Conservation (phyloP, 2,113 vertebrate species). For the Tylochromis polylepis region DNA sequence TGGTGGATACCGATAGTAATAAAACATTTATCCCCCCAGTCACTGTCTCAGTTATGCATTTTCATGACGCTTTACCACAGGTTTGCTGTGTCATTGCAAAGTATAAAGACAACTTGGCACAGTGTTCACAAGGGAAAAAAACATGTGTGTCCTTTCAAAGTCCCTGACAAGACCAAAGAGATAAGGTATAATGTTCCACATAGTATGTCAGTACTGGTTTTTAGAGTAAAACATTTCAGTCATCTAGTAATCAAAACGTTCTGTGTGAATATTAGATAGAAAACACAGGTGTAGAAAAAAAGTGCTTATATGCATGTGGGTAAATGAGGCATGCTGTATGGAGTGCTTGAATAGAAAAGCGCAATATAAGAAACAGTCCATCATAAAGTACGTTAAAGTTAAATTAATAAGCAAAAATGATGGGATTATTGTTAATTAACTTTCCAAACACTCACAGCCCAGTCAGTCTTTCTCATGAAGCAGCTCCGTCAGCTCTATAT, state of each 20-base stretch:
- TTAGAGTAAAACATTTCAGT: neutral
- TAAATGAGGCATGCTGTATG: neutral
- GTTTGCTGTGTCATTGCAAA: neutral
- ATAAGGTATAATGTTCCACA: neutral
- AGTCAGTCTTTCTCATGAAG: neutral
- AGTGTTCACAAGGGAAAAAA: neutral
- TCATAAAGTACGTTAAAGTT: neutral
- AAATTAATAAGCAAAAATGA: neutral
- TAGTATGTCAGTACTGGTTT: neutral
- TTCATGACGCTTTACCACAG: neutral
- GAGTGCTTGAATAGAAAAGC: neutral
- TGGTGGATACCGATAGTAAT: neutral
- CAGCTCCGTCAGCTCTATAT: neutral
- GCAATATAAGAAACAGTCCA: neutral
- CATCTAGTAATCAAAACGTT: neutral
- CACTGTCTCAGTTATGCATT: neutral
- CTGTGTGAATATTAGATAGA: neutral
- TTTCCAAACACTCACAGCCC: neutral
- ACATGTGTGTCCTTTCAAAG: neutral
- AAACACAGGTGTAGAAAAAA: neutral
- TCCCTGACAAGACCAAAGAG: too few relatives aligned
- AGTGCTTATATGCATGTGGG: neutral
- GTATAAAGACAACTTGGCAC: neutral
- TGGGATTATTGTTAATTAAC: neutral
- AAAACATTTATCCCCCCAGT: neutral